These are phyloP conservation scores for Drosophila buzzatii DNA, from an alignment of 2,888 invertebrate genomes.

Conservation along the genomic window DNA sequence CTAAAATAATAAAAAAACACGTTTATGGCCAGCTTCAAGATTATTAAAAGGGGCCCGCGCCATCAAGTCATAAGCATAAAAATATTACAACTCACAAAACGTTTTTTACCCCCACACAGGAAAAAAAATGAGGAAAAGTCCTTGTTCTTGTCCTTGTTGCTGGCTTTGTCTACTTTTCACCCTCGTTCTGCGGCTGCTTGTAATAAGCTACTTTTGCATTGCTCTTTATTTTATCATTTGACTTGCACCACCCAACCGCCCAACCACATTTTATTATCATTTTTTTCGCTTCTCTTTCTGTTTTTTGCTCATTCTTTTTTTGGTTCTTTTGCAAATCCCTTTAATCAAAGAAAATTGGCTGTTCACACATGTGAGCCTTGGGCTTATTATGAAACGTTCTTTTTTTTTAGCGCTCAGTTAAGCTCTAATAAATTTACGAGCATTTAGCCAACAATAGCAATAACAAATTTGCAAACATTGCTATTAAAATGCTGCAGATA, in stretches of 20 bases:
- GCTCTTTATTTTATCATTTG: constrained; percentile 75
- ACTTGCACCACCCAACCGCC: constrained; percentile 46
- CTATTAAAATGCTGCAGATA: constrained; percentile 56
- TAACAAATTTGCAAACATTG: constrained; percentile 52
- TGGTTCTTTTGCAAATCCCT: constrained; percentile 60
- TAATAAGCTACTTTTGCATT: constrained; percentile 73
- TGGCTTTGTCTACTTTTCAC: constrained; percentile 55
- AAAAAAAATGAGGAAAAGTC: constrained; percentile 20
- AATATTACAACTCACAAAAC: constrained; percentile 54
- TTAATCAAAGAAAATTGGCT: constrained; percentile 74
- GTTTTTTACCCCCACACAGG: constrained; percentile 48
- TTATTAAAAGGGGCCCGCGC: constrained; percentile 48
- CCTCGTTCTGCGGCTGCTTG: constrained; percentile 53
- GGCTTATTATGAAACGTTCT: constrained; percentile 41
- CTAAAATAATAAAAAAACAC: neutral
- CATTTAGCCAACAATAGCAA: constrained; percentile 21
- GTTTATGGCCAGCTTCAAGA: constrained; percentile 47
- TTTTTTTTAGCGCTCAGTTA: constrained; percentile 31
- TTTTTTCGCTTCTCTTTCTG: constrained; percentile 12
- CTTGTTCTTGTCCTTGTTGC: constrained; percentile 16
- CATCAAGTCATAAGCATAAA: constrained; percentile 62
- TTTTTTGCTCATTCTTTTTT: constrained; percentile 15
- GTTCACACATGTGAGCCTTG: constrained; percentile 65
- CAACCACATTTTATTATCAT: constrained; percentile 59
- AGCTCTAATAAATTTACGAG: constrained; percentile 76